phyloP scores from a whole-genome alignment of 2,888 invertebrate genomes.

The Lasioglossum morio region DNA sequence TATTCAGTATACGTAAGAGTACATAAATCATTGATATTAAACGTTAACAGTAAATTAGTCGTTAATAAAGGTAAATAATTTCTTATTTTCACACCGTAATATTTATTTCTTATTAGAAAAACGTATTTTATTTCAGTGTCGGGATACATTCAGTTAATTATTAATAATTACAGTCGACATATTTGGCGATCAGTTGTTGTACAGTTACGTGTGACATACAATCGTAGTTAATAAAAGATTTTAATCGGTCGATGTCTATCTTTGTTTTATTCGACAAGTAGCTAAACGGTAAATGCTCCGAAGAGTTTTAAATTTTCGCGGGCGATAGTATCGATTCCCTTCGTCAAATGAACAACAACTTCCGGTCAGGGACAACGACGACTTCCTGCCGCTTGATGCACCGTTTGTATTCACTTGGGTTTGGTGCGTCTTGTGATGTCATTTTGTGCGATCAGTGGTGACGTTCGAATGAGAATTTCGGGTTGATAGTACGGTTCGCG shows the following conservation, averaged over 20 bases:
- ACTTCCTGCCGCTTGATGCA: conserved; percentile 28
- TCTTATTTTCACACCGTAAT: not conserved
- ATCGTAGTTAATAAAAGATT: not conserved
- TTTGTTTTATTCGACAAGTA: not conserved
- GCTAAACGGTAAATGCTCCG: not conserved
- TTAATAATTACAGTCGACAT: not conserved
- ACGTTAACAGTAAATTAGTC: not conserved
- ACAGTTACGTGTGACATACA: not conserved
- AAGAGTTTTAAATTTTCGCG: conserved; percentile 32
- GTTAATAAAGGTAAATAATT: not conserved
- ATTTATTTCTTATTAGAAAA: not conserved
- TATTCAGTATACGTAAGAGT: not conserved
- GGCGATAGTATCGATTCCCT: not conserved
- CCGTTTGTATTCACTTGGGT: conserved; percentile 40
- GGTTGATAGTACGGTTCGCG: conserved; percentile 18
- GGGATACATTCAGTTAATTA: not conserved
- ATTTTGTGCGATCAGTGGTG: conserved; percentile 34
- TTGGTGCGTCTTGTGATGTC: conserved; percentile 36
- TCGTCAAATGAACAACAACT: not conserved
- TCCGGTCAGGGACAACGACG: conserved; percentile 18
- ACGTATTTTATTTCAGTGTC: not conserved
- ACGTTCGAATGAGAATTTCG: conserved; percentile 39
- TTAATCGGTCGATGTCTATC: not conserved
- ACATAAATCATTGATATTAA: not conserved
- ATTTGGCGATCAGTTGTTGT: not conserved